These are phyloP conservation scores for Heterodera carotae DNA, from an alignment of 1,140 invertebrate species.

Conservation along the genomic window DNA sequence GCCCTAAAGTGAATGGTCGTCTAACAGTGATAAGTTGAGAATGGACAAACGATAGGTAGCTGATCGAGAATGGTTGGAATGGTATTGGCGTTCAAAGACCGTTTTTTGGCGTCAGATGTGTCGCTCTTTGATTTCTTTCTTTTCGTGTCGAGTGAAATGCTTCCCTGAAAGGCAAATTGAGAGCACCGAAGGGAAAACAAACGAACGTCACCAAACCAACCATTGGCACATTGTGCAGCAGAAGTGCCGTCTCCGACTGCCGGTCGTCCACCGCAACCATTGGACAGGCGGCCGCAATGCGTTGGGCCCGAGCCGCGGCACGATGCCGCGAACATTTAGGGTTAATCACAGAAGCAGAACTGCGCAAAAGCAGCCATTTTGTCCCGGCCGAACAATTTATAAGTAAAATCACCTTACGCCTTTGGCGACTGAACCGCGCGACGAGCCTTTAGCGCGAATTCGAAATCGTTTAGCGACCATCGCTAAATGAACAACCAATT, in stretches of 20 bases:
- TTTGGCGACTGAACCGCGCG: slow-evolving; percentile 3
- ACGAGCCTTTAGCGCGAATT: slow-evolving; percentile 20
- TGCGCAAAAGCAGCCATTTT: background rate
- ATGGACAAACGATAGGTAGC: background rate
- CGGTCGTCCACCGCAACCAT: slow-evolving; percentile 31
- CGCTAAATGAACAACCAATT: background rate
- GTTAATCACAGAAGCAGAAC: slow-evolving; percentile 43
- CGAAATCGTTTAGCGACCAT: slow-evolving; percentile 5
- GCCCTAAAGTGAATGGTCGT: background rate
- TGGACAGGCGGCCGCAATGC: slow-evolving; percentile 6
- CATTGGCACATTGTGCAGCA: slow-evolving; percentile 23
- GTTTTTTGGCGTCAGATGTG: background rate
- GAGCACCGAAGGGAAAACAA: background rate
- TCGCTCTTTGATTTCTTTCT: background rate
- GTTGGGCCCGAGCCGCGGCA: slow-evolving; percentile 11
- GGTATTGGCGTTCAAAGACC: background rate
- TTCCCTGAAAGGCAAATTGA: slow-evolving; percentile 21
- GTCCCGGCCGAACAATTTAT: background rate
- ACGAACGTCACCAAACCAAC: slow-evolving; percentile 6
- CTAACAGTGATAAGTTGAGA: background rate
- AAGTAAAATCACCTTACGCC: background rate
- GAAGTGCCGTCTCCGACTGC: slow-evolving; percentile 14
- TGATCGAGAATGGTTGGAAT: background rate
- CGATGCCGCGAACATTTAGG: slow-evolving; percentile 31
- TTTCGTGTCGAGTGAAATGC: slow-evolving; percentile 18